Percentiles rank a stretch among this genome's conserved stretches.
These are phyloP conservation scores for Atlantisia rogersi DNA, from an alignment of 2,113 vertebrate species.

Conservation along the genomic window DNA sequence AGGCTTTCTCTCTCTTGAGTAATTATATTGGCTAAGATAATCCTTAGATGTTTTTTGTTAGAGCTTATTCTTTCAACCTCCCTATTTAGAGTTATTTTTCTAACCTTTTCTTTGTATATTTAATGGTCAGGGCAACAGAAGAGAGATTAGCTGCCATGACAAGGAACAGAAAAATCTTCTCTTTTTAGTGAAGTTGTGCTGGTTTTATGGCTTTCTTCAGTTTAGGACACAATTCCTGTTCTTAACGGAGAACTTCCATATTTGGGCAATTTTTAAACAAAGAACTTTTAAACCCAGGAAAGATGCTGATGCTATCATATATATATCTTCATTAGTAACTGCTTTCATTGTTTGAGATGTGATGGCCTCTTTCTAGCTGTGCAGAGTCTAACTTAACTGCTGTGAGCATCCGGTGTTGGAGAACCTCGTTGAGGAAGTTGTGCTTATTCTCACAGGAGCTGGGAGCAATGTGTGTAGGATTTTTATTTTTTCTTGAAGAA, in stretches of 20 bases:
- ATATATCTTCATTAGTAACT: background rate
- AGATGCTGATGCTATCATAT: background rate
- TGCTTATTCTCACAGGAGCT: background rate
- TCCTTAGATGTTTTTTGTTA: slow-evolving; percentile 20
- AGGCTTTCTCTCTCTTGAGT: background rate
- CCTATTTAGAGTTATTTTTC: slow-evolving; percentile 54
- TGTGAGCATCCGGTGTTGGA: background rate
- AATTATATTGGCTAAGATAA: slow-evolving; percentile 35
- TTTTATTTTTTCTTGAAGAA: background rate
- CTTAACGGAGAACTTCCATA: background rate
- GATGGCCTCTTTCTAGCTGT: background rate
- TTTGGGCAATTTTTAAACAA: background rate
- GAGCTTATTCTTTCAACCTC: slow-evolving; percentile 38
- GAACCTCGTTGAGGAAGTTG: rapidly evolving
- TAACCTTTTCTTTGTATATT: slow-evolving; percentile 49
- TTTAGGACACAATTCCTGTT: background rate
- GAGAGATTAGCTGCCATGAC: slow-evolving; percentile 35
- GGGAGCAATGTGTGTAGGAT: background rate
- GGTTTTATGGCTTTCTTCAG: background rate
- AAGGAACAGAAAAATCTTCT: slow-evolving; percentile 26
- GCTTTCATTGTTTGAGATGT: background rate
- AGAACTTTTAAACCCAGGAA: background rate
- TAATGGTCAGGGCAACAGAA: slow-evolving; percentile 12
- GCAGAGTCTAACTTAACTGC: rapidly evolving
- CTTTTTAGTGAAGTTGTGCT: background rate